These are phyloP conservation scores for Adelges cooleyi DNA, from an alignment of 1,140 invertebrate genomes.

Conservation along the genomic window DNA sequence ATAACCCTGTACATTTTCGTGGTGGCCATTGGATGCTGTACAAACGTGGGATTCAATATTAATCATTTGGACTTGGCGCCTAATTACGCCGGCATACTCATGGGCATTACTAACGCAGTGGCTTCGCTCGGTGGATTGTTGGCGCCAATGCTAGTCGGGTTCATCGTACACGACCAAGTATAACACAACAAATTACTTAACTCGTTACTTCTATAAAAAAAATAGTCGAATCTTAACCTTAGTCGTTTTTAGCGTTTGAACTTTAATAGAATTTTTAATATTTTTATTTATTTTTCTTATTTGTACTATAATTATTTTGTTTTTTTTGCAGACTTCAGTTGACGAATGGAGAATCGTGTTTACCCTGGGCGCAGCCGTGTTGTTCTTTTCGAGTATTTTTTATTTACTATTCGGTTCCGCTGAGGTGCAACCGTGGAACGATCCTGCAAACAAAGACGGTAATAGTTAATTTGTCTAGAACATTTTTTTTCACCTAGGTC, in stretches of 20 bases:
- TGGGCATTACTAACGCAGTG: conserved; percentile 41
- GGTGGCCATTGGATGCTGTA: conserved; percentile 48
- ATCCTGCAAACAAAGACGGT: conserved; percentile 30
- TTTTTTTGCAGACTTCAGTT: conserved; percentile 36
- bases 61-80: conserved; percentile 55
- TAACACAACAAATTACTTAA: too few relatives aligned
- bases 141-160: conserved; percentile 64
- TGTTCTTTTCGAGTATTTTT: conserved; percentile 41
- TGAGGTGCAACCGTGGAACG: conserved; percentile 41
- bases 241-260: too few relatives aligned
- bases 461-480: neutral
- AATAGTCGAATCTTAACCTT: neutral
- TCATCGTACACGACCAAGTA: conserved; percentile 60
- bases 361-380: conserved; percentile 43
- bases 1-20: conserved; percentile 43
- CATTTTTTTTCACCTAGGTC: neutral
- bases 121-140: conserved; percentile 77
- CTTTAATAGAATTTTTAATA: neutral
- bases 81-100: conserved; percentile 41
- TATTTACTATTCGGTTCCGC: conserved; percentile 42
- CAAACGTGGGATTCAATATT: conserved; percentile 44
- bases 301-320: too few relatives aligned
- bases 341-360: conserved; percentile 49
- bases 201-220: too few relatives aligned
- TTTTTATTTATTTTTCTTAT: too few relatives aligned